Evolutionary conservation across 2,113 vertebrate species (phyloP).

Genomic region (Antechinus stuartii): DNA sequence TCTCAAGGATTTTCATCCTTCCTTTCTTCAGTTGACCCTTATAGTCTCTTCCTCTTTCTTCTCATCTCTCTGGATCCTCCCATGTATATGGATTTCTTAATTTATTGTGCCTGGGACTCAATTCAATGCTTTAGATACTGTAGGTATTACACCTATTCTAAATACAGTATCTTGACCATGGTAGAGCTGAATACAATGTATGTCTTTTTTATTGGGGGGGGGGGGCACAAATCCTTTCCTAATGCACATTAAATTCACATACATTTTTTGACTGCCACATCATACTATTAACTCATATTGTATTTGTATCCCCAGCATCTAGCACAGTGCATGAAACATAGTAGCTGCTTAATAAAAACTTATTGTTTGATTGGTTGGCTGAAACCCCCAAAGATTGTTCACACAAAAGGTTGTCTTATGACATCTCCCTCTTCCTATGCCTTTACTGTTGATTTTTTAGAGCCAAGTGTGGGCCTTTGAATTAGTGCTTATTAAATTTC

Average conservation of each 20-base stretch:
- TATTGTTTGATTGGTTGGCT: background rate
- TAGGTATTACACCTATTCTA: background rate
- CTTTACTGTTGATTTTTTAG: background rate
- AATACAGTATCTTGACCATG: background rate
- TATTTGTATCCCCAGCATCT: background rate
- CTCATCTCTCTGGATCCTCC: background rate
- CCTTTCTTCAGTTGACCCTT: background rate
- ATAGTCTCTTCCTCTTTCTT: background rate
- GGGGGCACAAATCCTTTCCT: background rate
- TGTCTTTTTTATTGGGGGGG: background rate
- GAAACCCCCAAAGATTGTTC: background rate
- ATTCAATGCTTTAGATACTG: background rate
- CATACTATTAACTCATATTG: background rate
- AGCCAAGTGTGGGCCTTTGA: background rate
- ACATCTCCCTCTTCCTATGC: background rate
- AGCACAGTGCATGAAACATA: background rate
- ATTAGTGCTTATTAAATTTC: background rate
- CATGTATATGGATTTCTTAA: background rate
- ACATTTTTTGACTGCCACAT: background rate
- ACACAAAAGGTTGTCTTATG: background rate
- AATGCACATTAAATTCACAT: background rate
- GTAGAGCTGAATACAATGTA: background rate
- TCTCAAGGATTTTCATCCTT: background rate
- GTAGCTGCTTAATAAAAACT: background rate
- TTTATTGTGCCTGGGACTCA: background rate